Percentiles rank a stretch among this genome's conserved stretches.
These are phyloP conservation scores for Enoplolaimus lenunculus DNA, from an alignment of 2,888 invertebrate species.

Conservation along the genomic window DNA sequence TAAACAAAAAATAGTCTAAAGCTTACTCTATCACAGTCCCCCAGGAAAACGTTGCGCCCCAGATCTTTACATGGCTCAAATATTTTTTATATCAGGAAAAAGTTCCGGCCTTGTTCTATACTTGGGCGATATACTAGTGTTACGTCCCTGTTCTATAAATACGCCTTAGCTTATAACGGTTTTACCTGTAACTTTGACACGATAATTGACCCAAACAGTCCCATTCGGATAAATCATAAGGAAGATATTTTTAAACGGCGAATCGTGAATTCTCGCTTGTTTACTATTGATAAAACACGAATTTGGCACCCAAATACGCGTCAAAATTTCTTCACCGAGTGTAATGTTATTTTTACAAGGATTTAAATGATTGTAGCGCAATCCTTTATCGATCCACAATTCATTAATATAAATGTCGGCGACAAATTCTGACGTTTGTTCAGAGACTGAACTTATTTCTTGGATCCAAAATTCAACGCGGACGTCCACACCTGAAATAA, in stretches of 20 bases:
- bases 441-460: conserved; percentile 37
- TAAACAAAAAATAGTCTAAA: no score
- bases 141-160: no score
- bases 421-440: conserved; percentile 40
- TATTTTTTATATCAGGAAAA: no score
- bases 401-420: conserved; percentile 42
- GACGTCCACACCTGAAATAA: conserved; percentile 32
- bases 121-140: no score
- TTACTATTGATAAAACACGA: conserved; percentile 23
- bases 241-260: conserved; percentile 21
- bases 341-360: conserved; percentile 39
- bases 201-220: conserved; percentile 23
- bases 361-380: conserved; percentile 33
- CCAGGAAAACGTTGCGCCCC: no score
- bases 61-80: no score
- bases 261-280: conserved; percentile 20
- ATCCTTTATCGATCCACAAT: conserved; percentile 26
- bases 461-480: conserved; percentile 40
- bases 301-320: conserved; percentile 19
- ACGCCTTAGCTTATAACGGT: no score
- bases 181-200: conserved; percentile 36
- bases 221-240: conserved; percentile 21
- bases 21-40: no score
- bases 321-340: conserved; percentile 23
- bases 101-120: no score